Conservation (phyloP, 2,113 vertebrate species). For the Murina feae region DNA sequence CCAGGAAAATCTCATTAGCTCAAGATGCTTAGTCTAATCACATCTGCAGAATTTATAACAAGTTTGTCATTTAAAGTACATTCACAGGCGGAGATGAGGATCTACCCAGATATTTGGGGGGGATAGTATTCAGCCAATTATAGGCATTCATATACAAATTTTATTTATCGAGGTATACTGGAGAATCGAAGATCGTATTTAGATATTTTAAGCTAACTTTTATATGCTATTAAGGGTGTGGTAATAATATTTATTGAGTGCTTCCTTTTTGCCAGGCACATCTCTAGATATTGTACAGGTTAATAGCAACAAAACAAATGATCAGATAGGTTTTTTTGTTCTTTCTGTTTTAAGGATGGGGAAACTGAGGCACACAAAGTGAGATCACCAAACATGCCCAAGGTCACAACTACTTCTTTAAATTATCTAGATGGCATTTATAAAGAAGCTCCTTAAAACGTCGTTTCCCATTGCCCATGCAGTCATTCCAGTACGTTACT, state of each 20-base stretch:
- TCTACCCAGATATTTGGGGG: neutral
- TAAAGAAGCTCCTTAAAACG: neutral
- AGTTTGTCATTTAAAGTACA: neutral
- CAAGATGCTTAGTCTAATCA: neutral
- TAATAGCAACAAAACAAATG: constrained; percentile 17
- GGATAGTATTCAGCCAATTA: neutral
- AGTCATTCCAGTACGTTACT: neutral
- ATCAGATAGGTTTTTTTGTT: neutral
- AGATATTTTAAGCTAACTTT: neutral
- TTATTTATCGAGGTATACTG: neutral
- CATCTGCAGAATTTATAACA: neutral
- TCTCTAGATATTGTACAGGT: neutral
- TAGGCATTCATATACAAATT: neutral
- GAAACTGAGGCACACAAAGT: neutral
- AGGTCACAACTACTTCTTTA: neutral
- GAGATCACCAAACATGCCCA: neutral
- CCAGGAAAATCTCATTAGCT: neutral
- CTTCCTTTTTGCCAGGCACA: neutral
- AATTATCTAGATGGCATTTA: neutral
- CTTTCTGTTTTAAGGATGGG: neutral
- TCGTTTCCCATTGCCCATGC: neutral
- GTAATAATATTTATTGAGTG: neutral
- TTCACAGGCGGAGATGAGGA: neutral
- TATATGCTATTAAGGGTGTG: neutral
- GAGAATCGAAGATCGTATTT: neutral